phyloP scores from a whole-genome alignment of 2,888 invertebrate genomes.

The Subacronicta megacephala region DNA sequence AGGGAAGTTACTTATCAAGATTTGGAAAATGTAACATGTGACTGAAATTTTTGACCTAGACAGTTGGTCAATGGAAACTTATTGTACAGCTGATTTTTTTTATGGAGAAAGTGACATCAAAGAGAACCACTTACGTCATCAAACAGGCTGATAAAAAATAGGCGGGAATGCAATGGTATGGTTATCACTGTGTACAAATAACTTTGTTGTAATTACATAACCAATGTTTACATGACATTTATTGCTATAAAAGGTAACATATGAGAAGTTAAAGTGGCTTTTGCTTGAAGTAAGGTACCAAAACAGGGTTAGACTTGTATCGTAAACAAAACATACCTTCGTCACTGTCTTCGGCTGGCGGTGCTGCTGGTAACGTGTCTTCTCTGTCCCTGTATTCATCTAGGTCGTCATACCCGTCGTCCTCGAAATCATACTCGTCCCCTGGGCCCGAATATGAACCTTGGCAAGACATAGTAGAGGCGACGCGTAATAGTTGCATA shows the following conservation, averaged over 20 bases:
- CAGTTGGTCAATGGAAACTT: slow-evolving; percentile 32
- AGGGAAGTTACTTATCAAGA: slow-evolving; percentile 1
- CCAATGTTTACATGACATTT: slow-evolving; percentile 69
- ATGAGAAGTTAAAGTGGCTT: slow-evolving; percentile 47
- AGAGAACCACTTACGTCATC: slow-evolving; percentile 79
- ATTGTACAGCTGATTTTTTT: slow-evolving; percentile 28
- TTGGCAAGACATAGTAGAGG: slow-evolving; percentile 91
- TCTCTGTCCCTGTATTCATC: slow-evolving; percentile 92
- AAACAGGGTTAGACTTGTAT: slow-evolving; percentile 70
- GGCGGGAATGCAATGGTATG: slow-evolving; percentile 75
- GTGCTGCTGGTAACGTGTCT: slow-evolving; percentile 86
- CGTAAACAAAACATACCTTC: slow-evolving; percentile 88
- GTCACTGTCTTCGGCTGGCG: slow-evolving; percentile 90
- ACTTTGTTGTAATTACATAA: slow-evolving; percentile 74
- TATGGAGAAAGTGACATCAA: slow-evolving; percentile 77
- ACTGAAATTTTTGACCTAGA: slow-evolving; percentile 16
- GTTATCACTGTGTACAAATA: slow-evolving; percentile 56
- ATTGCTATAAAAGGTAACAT: slow-evolving; percentile 47
- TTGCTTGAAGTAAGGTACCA: slow-evolving; percentile 68
- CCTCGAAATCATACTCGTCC: slow-evolving; percentile 93
- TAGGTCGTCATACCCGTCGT: slow-evolving; percentile 92
- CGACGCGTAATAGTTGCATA: slow-evolving; percentile 89
- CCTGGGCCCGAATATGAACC: slow-evolving; percentile 92
- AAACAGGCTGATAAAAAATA: slow-evolving; percentile 70
- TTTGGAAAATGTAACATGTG: slow-evolving; percentile 5